Evolutionary conservation across 2,113 vertebrate species (phyloP), one percentile per base, ranked within the genome.

Genomic region (Leptodactylus fuscus): DNA sequence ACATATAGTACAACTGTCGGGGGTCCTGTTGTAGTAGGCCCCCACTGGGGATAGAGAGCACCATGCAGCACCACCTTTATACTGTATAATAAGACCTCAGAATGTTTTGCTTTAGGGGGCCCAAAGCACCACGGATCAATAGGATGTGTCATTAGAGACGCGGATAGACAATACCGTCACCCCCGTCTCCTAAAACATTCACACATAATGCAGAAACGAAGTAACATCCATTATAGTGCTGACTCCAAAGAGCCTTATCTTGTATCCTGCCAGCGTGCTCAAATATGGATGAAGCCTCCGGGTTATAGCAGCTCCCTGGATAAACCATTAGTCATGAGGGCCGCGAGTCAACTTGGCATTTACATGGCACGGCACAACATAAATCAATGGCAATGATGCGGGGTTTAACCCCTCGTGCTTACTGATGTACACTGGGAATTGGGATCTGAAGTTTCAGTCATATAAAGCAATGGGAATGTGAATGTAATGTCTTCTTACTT

Each of bases 401-500:
- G 41, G 41, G 5, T 41, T 41, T 6, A 41, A 5, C 41, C 41
- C 41, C 9, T 41, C 5, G 9, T 41, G 41, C 11, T 48, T 12
- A 48, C 46, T 48, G 7, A 2, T 48, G 46, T 12, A 48, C 7
- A 48, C 1, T 2, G 13, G 46, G 46, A 11, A 10, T 48, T 12
- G 3, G 9, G 2, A 12, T 41, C 49, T 9, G 24, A 62, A 67
- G 27, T 34, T 67, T 67, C 29, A 67, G 29, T 9, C 13, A 18
- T 2, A 1, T n/a, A 24, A 5, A 24, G 8, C 53, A 58, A 58
- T 18, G 16, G 48, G 55, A 24, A 58, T 5, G n/a, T 55, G 3
- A 65, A 27, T 16, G 15, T 9, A 60, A 60, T 3, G 16, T 67
- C 12, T 48, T 18, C 90, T 89, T 83, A 85, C 83, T 82, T 87